Conservation (phyloP, 2,113 vertebrate species). For the Perccottus glenii region DNA sequence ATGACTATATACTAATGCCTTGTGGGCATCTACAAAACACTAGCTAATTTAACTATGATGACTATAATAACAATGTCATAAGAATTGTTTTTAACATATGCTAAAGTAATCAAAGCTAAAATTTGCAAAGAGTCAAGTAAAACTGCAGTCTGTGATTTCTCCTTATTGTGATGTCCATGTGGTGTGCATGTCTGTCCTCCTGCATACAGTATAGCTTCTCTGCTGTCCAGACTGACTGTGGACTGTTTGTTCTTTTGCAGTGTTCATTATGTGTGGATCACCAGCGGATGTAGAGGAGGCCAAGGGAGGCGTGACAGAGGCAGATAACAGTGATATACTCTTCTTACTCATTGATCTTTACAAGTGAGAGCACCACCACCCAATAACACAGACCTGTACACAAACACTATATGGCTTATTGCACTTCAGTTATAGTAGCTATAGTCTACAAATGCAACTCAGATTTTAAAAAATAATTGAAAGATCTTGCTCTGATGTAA, state of each 20-base stretch:
- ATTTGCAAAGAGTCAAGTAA: not conserved
- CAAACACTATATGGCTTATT: not conserved
- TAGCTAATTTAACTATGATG: too few relatives aligned
- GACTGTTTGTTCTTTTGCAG: constrained; percentile 66
- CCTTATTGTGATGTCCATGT: not conserved
- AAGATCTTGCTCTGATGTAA: too few relatives aligned
- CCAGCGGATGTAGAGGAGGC: constrained; percentile 66
- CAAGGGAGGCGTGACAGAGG: constrained; percentile 44
- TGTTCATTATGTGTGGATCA: constrained; percentile 89
- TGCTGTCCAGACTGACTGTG: not conserved
- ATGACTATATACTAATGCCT: too few relatives aligned
- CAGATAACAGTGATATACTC: constrained; percentile 76
- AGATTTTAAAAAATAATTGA: too few relatives aligned
- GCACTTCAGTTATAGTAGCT: too few relatives aligned
- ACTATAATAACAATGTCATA: too few relatives aligned
- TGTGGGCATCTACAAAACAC: too few relatives aligned
- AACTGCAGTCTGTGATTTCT: not conserved
- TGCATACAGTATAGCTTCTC: not conserved
- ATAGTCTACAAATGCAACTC: too few relatives aligned
- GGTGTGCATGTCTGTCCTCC: not conserved
- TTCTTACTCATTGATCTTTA: constrained; percentile 92
- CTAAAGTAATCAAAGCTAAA: not conserved
- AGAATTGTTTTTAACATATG: too few relatives aligned
- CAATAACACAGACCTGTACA: not conserved
- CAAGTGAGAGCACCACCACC: constrained; percentile 83